phyloP scores from a whole-genome alignment of 2,888 invertebrate species.

The Cryptocephalus primarius region DNA sequence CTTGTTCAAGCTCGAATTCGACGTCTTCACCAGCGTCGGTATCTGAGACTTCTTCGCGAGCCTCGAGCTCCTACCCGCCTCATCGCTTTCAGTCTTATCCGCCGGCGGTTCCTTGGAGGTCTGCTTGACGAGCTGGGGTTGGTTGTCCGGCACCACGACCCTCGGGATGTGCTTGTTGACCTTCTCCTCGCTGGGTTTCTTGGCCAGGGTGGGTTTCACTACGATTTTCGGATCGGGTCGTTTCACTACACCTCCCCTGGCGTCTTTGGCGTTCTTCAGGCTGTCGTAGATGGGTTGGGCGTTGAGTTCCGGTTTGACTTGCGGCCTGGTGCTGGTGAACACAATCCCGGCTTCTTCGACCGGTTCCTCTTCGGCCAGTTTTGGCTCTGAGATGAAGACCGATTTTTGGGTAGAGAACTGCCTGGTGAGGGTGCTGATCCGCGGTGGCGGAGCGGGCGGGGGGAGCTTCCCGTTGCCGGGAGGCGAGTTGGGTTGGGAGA shows the following conservation, averaged over 20 bases:
- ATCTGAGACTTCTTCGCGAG: conserved; percentile 29
- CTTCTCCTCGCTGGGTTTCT: conserved; percentile 24
- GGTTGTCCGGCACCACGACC: conserved; percentile 35
- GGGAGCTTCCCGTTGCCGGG: conserved; percentile 24
- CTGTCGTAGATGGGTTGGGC: conserved; percentile 30
- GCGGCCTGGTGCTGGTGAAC: conserved; percentile 43
- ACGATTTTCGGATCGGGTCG: conserved; percentile 48
- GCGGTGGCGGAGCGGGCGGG: conserved; percentile 62
- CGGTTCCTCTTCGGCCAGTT: conserved; percentile 39
- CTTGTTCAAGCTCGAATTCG: conserved; percentile 21
- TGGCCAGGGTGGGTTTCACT: conserved; percentile 45
- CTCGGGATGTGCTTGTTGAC: conserved; percentile 36
- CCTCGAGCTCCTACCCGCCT: neutral
- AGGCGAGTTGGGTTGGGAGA: conserved; percentile 30
- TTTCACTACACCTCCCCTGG: conserved; percentile 18
- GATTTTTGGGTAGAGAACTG: conserved; percentile 31
- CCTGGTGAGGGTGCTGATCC: conserved; percentile 57
- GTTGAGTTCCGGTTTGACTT: conserved; percentile 23
- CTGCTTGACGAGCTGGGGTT: conserved; percentile 13
- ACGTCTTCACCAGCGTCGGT: conserved; percentile 28
- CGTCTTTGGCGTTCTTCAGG: conserved; percentile 13
- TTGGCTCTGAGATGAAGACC: conserved; percentile 35
- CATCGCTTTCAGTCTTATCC: neutral
- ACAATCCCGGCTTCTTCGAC: conserved; percentile 41
- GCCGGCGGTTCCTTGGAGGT: neutral